A percentile compares a stretch with the other conserved stretches of the same genome.
phyloP scores from a whole-genome alignment of 2,888 invertebrate genomes.

The Phlogophora meticulosa region DNA sequence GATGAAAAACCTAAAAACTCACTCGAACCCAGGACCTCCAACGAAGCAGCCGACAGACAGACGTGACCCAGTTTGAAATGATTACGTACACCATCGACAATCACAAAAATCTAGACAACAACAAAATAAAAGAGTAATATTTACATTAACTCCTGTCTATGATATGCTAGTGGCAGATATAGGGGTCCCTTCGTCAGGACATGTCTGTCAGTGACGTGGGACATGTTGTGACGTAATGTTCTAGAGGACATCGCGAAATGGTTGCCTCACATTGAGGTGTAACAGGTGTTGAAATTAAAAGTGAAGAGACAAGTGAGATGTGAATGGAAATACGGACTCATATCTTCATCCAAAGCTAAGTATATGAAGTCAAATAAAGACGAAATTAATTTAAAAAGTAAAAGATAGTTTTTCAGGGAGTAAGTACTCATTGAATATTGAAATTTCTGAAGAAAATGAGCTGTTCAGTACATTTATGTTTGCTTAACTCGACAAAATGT shows the following conservation, averaged over 20 bases:
- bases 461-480: too few species aligned
- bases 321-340: too few species aligned
- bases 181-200: conserved; percentile 49
- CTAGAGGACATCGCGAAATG: conserved; percentile 6
- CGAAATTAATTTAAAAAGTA: neutral
- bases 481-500: too few species aligned
- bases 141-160: conserved; percentile 14
- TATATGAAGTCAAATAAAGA: neutral
- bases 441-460: too few species aligned
- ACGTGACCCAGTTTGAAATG: neutral
- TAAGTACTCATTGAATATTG: too few species aligned
- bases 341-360: too few species aligned
- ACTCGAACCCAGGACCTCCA: too few species aligned
- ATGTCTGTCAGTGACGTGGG: conserved; percentile 33
- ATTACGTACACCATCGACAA: neutral
- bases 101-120: conserved; percentile 2
- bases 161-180: conserved; percentile 45
- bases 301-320: too few species aligned
- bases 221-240: conserved; percentile 38
- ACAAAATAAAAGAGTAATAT: conserved; percentile 36
- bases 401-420: too few species aligned
- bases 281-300: neutral
- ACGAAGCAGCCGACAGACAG: neutral
- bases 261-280: conserved; percentile 9
- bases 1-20: too few species aligned